Evolutionary conservation across 2,113 vertebrate species (phyloP), one percentile per base, ranked within the genome.

Genomic region (Rhabdornis inornatus): DNA sequence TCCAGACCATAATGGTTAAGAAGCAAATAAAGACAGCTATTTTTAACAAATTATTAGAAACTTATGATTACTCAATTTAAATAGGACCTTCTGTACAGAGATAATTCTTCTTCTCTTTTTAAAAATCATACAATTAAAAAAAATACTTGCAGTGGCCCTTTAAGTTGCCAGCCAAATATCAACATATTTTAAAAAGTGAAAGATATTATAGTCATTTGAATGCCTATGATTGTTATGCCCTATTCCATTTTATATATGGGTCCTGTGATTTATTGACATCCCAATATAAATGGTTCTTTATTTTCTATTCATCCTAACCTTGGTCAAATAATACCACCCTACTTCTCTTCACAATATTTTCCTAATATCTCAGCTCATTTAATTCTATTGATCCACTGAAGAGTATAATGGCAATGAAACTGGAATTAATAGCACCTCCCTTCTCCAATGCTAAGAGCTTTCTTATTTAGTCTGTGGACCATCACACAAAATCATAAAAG

Each of bases 281-380:
- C 69, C 90, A 83, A 93, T 94, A 50, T 92, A 90, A 95, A 97
- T 92, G 91, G 89, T 96, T 97, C 91, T 97, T 97, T 98, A 97
- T 98, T 97, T 97, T 97, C 96, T 96, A 96, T 97, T 97, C 97
- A 95, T 97, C 81, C 94, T 96, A 97, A 97, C 96, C 95, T 96
- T 97, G 94, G 97, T 97, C 98, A 97, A 97, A 97, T 97, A 97
- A 98, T 97, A 96, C 95, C 96, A 95, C 74, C 96, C 69, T 96
- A 97, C 91, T 96, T 97, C 95, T 97, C 97, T 97, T 98, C 97
- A 97, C 97, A 98, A 97, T 98, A 98, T 98, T 98, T 98, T 98
- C 97, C 96, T 98, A 98, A 98, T 98, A 98, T 98, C 96, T 97
- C 97, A 98, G 97, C 95, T 98, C 98, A 98, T 98, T 98, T 98